Evolutionary conservation across 2,888 invertebrate species (phyloP).

Genomic region (Tipula lateralis): DNA sequence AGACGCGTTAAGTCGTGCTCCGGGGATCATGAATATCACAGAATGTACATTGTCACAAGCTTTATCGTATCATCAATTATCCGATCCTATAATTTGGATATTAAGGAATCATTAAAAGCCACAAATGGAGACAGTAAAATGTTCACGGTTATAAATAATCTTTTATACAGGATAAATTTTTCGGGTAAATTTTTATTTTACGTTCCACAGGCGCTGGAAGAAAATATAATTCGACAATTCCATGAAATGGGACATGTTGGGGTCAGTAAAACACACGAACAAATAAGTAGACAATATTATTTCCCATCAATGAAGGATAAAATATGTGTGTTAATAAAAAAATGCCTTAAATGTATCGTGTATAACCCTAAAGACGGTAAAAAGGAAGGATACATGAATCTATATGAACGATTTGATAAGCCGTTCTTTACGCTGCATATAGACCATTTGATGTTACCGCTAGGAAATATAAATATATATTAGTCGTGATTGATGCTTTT

Average conservation of each 20-base stretch:
- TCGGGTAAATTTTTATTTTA: background rate
- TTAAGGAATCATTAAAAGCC: background rate
- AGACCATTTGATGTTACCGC: background rate
- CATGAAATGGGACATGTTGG: too few species aligned
- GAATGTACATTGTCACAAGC: background rate
- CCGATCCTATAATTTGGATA: background rate
- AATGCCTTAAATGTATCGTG: background rate
- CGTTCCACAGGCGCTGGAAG: too few species aligned
- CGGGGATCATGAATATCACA: background rate
- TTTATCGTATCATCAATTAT: background rate
- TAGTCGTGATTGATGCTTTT: background rate
- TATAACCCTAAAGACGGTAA: background rate
- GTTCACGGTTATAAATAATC: too few species aligned
- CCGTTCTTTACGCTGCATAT: background rate
- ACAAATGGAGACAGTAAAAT: background rate
- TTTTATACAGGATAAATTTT: too few species aligned
- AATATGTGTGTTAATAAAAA: too few species aligned
- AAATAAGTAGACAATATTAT: background rate
- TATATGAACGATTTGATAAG: background rate
- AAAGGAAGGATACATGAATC: too few species aligned
- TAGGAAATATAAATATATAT: background rate
- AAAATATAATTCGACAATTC: too few species aligned
- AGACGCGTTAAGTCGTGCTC: background rate
- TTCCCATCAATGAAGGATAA: too few species aligned
- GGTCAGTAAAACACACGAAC: background rate